These are phyloP conservation scores for Philonicus albiceps DNA, from an alignment of 2,888 invertebrate genomes.

Conservation along the genomic window DNA sequence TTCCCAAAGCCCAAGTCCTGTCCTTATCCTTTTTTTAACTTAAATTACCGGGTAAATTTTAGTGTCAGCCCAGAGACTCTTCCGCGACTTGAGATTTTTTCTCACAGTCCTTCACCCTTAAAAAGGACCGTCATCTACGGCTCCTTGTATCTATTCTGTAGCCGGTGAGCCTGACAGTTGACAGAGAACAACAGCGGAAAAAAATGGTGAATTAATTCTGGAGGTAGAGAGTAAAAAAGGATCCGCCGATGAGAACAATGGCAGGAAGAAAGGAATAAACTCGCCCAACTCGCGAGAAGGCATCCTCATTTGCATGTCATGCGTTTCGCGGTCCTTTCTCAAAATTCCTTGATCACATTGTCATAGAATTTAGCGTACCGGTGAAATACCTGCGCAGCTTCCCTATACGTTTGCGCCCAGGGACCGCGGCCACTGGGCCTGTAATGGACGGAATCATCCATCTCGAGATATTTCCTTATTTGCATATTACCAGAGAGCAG, in stretches of 20 bases:
- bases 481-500: neutral
- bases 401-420: neutral
- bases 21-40: neutral
- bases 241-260: constrained; percentile 10
- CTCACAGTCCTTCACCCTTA: constrained; percentile 28
- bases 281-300: constrained; percentile 31
- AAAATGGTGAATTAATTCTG: constrained; percentile 16
- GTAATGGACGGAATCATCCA: constrained; percentile 14
- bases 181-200: constrained; percentile 23
- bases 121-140: neutral
- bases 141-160: neutral
- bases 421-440: neutral
- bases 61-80: neutral
- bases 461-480: neutral
- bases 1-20: neutral
- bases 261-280: constrained; percentile 23
- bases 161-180: neutral
- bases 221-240: constrained; percentile 17
- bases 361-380: neutral
- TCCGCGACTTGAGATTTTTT: constrained; percentile 18
- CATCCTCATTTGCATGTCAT: constrained; percentile 19
- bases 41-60: neutral
- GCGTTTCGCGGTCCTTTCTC: constrained; percentile 8
- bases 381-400: neutral
- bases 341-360: neutral